Conservation (phyloP, 2,888 invertebrate genomes). For the Ametastegia equiseti region DNA sequence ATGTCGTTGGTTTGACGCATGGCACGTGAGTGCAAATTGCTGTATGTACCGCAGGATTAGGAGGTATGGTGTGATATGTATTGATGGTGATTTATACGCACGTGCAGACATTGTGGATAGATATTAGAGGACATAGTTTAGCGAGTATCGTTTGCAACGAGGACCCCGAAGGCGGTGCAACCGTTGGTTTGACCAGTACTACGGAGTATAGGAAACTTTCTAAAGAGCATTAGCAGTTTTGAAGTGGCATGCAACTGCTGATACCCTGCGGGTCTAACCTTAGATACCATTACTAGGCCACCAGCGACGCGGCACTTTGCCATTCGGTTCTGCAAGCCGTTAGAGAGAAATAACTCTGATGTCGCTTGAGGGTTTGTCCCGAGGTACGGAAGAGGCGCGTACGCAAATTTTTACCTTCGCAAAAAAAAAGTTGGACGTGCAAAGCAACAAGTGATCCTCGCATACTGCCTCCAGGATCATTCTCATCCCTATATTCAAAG, state of each 20-base stretch:
- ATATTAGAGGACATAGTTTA: background rate
- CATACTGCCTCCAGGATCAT: background rate
- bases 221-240: constrained; percentile 42
- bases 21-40: background rate
- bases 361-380: constrained; percentile 15
- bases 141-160: background rate
- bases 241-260: constrained; percentile 10
- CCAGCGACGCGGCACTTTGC: constrained; percentile 35
- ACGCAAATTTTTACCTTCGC: constrained; percentile 38
- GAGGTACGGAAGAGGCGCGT: constrained; percentile 52
- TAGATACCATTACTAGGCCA: constrained; percentile 37
- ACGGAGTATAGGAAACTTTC: constrained; percentile 13
- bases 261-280: constrained; percentile 21
- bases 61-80: no score
- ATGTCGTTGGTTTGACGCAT: background rate
- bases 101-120: background rate
- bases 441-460: constrained; percentile 14
- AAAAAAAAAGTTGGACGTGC: background rate
- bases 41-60: background rate
- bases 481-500: background rate
- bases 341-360: constrained; percentile 33
- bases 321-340: constrained; percentile 37
- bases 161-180: constrained; percentile 21
- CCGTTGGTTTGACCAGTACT: background rate
- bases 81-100: background rate